Conservation (phyloP, 1,140 invertebrate species). For the Zaprionus africanus region DNA sequence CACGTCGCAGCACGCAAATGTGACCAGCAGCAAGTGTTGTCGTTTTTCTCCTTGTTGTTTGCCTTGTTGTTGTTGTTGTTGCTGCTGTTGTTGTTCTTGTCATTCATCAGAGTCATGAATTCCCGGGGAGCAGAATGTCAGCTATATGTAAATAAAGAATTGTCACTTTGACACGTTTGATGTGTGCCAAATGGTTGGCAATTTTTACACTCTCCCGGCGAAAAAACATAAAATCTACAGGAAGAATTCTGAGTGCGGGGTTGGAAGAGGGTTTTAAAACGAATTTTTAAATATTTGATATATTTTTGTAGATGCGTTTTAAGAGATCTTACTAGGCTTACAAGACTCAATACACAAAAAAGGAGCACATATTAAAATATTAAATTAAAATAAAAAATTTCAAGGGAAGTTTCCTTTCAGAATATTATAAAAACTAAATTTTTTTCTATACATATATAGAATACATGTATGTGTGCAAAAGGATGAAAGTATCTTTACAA, state of each 20-base stretch:
- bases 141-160: slow-evolving; percentile 75
- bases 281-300: background rate
- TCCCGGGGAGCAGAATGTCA: slow-evolving; percentile 21
- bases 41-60: slow-evolving; percentile 13
- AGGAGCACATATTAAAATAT: too few species aligned
- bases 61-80: slow-evolving; percentile 13
- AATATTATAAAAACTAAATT: too few species aligned
- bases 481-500: too few species aligned
- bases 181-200: slow-evolving; percentile 67
- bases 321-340: too few species aligned
- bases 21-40: slow-evolving; percentile 58
- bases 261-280: too few species aligned
- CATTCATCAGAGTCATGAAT: slow-evolving; percentile 61
- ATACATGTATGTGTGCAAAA: too few species aligned
- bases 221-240: background rate
- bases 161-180: slow-evolving; percentile 77
- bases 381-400: too few species aligned
- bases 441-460: too few species aligned
- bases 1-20: slow-evolving; percentile 77
- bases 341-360: too few species aligned
- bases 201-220: slow-evolving; percentile 32
- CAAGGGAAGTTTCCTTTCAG: fast-evolving
- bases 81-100: slow-evolving; percentile 46
- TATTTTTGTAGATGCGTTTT: background rate
- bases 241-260: background rate